Base-by-base conservation (phyloP, 2,797 vertebrate genomes). In the Scolopax bukidnonensis region DNA sequence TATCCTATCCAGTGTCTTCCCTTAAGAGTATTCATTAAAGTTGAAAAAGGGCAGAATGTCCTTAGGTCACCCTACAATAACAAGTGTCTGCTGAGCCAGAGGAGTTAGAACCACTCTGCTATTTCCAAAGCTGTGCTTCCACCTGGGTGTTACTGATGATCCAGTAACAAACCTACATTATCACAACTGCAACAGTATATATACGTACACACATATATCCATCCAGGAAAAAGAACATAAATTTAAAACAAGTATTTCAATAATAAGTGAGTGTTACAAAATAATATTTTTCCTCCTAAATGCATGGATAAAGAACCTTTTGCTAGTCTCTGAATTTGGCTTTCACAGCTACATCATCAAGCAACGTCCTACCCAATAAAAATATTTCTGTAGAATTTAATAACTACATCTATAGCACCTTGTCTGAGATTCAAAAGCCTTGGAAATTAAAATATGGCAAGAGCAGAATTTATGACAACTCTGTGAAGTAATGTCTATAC, bases 401-500 rank as follows among this genome's bases (percentile, higher is more conserved):
- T 97, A 98, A 98, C 95, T 97, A 96, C 96, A 97, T 97, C 97
- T 97, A 97, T 40, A 82, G 95, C 93, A 97, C 96, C 96, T 97
- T 98, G 95, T 97, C 97, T 96, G 87, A 97, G 91, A 97, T 94
- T 96, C 93, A 95, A 94, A 97, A 96, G 90, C 82, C 93, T 95
- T 96, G 94, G 97, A 97, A 97, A 96, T 95, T 95, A 97, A 97
- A 97, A 95, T 97, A 97, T 27, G 80, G 96, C 96, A 96, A 96
- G 54, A 93, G 64, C 59, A 92, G 93, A 95, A 96, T 81, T 94
- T 97, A 94, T 81, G 96, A 97, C 96, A 97, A 75, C 94, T 95
- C 93, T 92, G 95, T 98, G 97, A 98, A 98, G 97, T 98, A 96
- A 98, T 89, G 97, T 97, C 97, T 97, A 64, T 96, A 85, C 45